These are phyloP conservation scores for Leucoraja erinaceus DNA, from an alignment of 2,113 vertebrate species.

Conservation along the genomic window DNA sequence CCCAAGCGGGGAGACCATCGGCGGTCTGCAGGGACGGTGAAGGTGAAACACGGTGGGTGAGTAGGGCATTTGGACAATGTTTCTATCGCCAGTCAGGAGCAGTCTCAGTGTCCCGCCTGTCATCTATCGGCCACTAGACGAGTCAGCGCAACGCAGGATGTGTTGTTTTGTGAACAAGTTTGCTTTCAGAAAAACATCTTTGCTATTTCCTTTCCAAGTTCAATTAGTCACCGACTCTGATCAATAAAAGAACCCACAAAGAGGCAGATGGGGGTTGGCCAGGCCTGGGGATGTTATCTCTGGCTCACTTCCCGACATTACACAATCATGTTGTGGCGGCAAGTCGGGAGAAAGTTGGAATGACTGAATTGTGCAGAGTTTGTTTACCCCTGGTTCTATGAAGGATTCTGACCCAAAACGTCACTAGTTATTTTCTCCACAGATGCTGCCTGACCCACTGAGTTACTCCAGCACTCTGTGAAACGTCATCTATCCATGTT, in stretches of 20 bases:
- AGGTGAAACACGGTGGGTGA: neutral
- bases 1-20: too few relatives aligned
- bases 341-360: neutral
- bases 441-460: too few relatives aligned
- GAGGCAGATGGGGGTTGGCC: neutral
- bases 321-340: neutral
- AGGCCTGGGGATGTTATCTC: neutral
- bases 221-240: neutral
- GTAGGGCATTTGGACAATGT: neutral
- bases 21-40: neutral
- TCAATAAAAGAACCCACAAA: slow-evolving; percentile 15
- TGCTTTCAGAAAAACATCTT: neutral
- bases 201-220: neutral
- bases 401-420: too few relatives aligned
- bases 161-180: neutral
- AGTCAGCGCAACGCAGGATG: neutral
- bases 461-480: too few relatives aligned
- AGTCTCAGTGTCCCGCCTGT: neutral
- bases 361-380: neutral
- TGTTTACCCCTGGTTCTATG: too few relatives aligned
- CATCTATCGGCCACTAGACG: too few relatives aligned
- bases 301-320: neutral
- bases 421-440: too few relatives aligned
- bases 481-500: too few relatives aligned
- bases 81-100: neutral